phyloP scores from a whole-genome alignment of 2,888 invertebrate genomes.

The Cephus pulcher region DNA sequence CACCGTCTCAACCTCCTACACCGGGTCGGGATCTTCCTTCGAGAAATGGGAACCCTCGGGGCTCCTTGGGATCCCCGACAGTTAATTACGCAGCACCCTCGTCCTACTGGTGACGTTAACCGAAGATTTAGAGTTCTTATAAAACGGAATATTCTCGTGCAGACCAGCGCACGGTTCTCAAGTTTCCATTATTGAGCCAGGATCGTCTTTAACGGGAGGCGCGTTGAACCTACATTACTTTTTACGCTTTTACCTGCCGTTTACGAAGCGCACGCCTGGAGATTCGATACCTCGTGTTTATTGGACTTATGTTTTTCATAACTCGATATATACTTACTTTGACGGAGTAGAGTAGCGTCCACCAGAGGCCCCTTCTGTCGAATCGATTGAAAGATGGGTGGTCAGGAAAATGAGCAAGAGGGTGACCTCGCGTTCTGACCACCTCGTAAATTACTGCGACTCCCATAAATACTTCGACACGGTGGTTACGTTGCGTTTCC shows the following conservation, averaged over 20 bases:
- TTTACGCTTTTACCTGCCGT: too few relatives aligned
- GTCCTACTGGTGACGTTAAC: neutral
- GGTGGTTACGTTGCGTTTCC: neutral
- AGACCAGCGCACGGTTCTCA: constrained; percentile 44
- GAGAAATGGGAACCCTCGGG: neutral
- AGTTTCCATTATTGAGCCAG: constrained; percentile 49
- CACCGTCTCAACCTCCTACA: neutral
- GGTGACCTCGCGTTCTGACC: neutral
- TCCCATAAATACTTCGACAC: neutral
- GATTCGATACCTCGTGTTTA: too few relatives aligned
- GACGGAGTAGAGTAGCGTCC: neutral
- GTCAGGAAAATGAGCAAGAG: neutral
- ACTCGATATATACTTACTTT: too few relatives aligned
- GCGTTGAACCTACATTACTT: neutral
- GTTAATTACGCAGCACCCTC: neutral
- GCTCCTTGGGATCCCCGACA: neutral
- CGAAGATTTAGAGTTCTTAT: constrained; percentile 30
- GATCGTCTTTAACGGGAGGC: neutral
- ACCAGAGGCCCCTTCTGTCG: neutral
- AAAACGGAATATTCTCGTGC: constrained; percentile 12
- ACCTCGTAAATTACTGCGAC: neutral
- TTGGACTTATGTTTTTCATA: too few relatives aligned
- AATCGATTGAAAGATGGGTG: neutral
- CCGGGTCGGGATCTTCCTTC: neutral
- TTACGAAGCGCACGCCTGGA: too few relatives aligned